A percentile compares a stretch with the other conserved stretches of the same genome.
These are phyloP conservation scores for Hydrochoerus hydrochaeris DNA, from an alignment of 2,113 vertebrate genomes.

Conservation along the genomic window DNA sequence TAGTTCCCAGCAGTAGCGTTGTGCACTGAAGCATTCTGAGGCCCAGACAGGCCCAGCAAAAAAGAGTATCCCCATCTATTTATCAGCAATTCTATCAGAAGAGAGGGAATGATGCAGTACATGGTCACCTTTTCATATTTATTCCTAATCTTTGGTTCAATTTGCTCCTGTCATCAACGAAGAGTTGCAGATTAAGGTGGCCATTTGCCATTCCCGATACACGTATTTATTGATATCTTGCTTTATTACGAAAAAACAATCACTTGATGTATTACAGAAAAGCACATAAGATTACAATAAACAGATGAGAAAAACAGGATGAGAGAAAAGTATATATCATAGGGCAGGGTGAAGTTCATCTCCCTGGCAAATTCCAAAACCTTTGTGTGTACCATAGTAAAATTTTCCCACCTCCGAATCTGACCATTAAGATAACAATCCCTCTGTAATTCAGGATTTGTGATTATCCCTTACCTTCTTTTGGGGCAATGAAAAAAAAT, in stretches of 20 bases:
- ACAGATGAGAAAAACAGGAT: background rate
- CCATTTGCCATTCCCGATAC: background rate
- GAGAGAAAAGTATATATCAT: background rate
- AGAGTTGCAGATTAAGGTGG: background rate
- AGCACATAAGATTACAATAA: background rate
- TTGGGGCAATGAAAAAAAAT: background rate
- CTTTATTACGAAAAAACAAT: slow-evolving; percentile 1
- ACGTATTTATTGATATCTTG: slow-evolving; percentile 30
- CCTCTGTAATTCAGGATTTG: background rate
- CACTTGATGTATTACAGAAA: slow-evolving; percentile 36
- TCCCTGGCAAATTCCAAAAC: background rate
- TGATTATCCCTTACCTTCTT: background rate
- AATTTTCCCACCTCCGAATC: background rate
- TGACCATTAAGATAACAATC: slow-evolving; percentile 40
- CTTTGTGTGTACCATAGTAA: background rate
- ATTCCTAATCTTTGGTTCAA: slow-evolving; percentile 27
- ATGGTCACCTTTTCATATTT: background rate
- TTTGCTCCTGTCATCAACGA: slow-evolving; percentile 36
- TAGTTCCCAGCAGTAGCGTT: background rate
- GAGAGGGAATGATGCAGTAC: background rate
- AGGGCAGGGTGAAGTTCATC: background rate
- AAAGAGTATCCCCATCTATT: slow-evolving; percentile 9
- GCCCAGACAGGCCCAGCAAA: slow-evolving; percentile 20
- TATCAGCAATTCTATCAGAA: background rate
- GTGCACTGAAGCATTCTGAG: slow-evolving; percentile 2